Base-by-base conservation (phyloP, 2,888 invertebrate species). In the Serrognathus titanus region DNA sequence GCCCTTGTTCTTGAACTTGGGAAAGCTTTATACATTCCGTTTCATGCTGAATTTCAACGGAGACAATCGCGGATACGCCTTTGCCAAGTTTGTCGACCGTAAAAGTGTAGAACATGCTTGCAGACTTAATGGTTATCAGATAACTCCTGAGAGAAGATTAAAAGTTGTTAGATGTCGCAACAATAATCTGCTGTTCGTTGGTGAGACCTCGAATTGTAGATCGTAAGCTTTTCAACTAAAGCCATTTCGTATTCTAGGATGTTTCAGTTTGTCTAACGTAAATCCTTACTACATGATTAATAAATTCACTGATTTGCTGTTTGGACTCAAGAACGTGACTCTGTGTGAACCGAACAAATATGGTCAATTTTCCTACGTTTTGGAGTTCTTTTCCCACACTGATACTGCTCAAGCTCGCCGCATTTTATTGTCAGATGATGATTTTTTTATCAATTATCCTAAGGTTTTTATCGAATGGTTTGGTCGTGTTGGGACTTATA, bases 361-460 rank as follows among this genome's bases (percentile, higher is more conserved):
- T 13, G 51, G 51, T 12, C 9, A 45, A 35, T 45, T 35, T 36
- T 43, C 45, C 2, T 12, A 45, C 3, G 31, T 24, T 11, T 31
- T 52, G 31, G 51, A 52, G 12, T 35, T 52, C 45, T 52, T 45
- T 37, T 20, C 35, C 10, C 16, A 45, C 31, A 31, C 16, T 31
- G 13, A 52, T 10, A 45, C 24, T 31, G 24, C 24, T 31, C 24
- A 31, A 31, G 24, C 24, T 31, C 24, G 24, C 24, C 24, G 24
- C 7, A 31, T 7, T 6, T 31, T 31, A 31, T 31, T 31, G 24
- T 31, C 24, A 1, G 24, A 31, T 3, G 24, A 31, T 31, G 6
- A 31, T 4, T 31, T 31, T 31, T 31, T 31, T 6, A 1, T 31
- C 24, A 31, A 7, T 31, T 31, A 31, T 31, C 24, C 24, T 6